Evolutionary conservation across 2,113 vertebrate genomes (phyloP).

Genomic region (Etheostoma spectabile): DNA sequence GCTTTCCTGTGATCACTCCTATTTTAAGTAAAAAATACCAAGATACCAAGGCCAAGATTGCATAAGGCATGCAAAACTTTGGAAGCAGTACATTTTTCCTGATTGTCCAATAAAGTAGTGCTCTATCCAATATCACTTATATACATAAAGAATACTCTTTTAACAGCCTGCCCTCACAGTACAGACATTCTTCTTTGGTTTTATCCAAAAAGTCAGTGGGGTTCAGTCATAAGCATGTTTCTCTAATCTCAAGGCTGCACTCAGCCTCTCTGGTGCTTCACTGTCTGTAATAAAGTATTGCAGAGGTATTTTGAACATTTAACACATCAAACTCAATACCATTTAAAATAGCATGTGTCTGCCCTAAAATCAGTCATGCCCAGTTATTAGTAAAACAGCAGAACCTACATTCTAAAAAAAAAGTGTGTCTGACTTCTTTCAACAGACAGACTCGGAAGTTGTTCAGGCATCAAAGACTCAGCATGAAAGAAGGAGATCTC

Average conservation of each 20-base stretch:
- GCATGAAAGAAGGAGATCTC: not conserved
- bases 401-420: not conserved
- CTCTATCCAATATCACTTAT: not conserved
- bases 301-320: not conserved
- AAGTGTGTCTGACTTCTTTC: constrained; percentile 23
- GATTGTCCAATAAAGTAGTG: not conserved
- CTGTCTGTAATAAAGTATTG: not conserved
- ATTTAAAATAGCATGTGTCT: not conserved
- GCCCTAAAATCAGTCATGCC: not conserved
- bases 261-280: not conserved
- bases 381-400: constrained; percentile 10
- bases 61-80: not conserved
- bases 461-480: constrained; percentile 51
- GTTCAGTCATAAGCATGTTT: not conserved
- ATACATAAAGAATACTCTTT: not conserved
- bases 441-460: constrained; percentile 33
- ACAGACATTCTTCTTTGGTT: not conserved
- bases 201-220: too few species aligned
- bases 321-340: not conserved
- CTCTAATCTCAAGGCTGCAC: not conserved
- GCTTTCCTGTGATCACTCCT: not conserved
- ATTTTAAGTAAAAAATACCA: not conserved
- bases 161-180: not conserved
- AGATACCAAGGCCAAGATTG: too few species aligned
- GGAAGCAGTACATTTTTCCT: not conserved